Evolutionary conservation across 2,797 vertebrate species (phyloP).

Genomic region (Mormyrops boulengeri): DNA sequence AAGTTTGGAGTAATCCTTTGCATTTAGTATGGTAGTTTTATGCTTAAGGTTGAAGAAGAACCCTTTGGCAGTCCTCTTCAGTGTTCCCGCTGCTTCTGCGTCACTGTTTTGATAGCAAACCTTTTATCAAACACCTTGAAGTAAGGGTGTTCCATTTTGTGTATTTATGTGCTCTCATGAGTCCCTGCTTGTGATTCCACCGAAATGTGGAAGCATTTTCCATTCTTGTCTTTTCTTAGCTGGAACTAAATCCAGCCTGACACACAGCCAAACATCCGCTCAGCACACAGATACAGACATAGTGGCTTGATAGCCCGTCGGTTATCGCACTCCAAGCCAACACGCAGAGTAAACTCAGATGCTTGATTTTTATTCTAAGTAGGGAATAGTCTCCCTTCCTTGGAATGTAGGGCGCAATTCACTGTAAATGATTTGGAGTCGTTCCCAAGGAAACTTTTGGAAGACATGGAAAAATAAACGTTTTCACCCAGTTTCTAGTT

Average conservation of each 20-base stretch:
- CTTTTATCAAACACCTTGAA: neutral
- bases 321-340: neutral
- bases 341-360: neutral
- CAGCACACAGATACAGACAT: constrained; percentile 6
- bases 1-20: neutral
- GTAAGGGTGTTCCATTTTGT: neutral
- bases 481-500: neutral
- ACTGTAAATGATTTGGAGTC: constrained; percentile 4
- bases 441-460: neutral
- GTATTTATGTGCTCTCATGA: neutral
- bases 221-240: neutral
- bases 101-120: neutral
- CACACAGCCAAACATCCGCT: neutral
- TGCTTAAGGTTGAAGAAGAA: neutral
- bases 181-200: neutral
- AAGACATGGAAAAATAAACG: neutral
- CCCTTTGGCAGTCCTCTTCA: neutral
- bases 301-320: neutral
- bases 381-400: neutral
- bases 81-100: neutral
- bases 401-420: neutral
- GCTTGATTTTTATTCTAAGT: neutral
- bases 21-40: neutral
- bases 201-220: neutral
- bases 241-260: constrained; percentile 6